A percentile compares a stretch with the other conserved stretches of the same genome.
phyloP scores from a whole-genome alignment of 2,888 invertebrate species.

The Micropterix aruncella region DNA sequence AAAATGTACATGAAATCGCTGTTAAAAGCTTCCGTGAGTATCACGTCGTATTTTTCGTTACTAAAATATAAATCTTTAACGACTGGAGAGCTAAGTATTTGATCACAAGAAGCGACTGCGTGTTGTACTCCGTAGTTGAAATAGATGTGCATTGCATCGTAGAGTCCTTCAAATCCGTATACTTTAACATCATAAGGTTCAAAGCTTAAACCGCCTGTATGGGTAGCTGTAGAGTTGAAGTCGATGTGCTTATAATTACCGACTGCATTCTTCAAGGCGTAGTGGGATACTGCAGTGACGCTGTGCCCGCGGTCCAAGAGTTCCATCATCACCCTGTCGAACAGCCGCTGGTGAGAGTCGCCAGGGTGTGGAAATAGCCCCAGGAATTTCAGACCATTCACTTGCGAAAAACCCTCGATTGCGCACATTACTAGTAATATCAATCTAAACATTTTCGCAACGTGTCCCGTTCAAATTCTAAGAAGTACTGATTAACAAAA shows the following conservation, averaged over 20 bases:
- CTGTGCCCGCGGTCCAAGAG: conserved; percentile 43
- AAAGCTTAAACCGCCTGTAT: conserved; percentile 14
- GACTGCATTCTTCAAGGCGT: conserved; percentile 29
- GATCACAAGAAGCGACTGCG: conserved; percentile 20
- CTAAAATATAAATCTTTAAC: conserved; percentile 23
- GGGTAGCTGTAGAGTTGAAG: conserved; percentile 22
- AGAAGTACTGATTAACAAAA: too few species aligned
- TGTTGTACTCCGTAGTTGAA: neutral
- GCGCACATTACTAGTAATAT: too few species aligned
- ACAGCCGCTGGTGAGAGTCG: conserved; percentile 48
- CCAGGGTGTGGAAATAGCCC: conserved; percentile 44
- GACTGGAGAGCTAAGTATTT: conserved; percentile 24
- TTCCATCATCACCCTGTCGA: conserved; percentile 36
- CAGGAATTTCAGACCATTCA: conserved; percentile 34
- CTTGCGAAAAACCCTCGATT: too few species aligned
- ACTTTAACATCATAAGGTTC: conserved; percentile 19
- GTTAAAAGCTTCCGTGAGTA: conserved; percentile 47
- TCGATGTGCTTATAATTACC: neutral
- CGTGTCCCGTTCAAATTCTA: too few species aligned
- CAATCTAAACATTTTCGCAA: too few species aligned
- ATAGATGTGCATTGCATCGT: conserved; percentile 18
- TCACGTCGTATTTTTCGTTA: conserved; percentile 39
- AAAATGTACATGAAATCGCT: conserved; percentile 50
- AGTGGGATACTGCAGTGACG: conserved; percentile 44
- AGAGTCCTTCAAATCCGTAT: conserved; percentile 20